phyloP scores from a whole-genome alignment of 2,888 invertebrate genomes.

The Pseudococcus jackbeardsleyi region DNA sequence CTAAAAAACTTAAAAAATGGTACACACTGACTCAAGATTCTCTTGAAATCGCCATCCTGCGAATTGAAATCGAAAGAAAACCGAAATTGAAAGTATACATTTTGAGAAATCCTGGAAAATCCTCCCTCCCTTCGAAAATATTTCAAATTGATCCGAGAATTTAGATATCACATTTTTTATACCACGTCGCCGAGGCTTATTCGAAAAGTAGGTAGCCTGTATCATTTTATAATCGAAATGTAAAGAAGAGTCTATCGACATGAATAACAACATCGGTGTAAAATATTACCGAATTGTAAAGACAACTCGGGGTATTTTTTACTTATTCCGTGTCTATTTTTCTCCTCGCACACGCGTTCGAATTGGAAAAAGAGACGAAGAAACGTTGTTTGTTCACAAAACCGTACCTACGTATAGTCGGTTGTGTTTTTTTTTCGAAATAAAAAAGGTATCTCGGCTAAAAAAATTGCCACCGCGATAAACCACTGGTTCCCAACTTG shows the following conservation, averaged over 20 bases:
- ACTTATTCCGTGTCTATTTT: not conserved
- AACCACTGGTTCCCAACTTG: slow-evolving; percentile 8
- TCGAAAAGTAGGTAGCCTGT: not conserved
- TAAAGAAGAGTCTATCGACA: not conserved
- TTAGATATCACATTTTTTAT: not conserved
- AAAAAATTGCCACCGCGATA: not conserved
- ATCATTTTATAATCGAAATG: not conserved
- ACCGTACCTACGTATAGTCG: not conserved
- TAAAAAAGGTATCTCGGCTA: not conserved
- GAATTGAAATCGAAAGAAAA: no score
- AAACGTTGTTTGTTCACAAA: not conserved
- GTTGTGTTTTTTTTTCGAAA: not conserved
- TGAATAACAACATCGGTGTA: slow-evolving; percentile 4
- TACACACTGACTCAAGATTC: no score
- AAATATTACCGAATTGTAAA: slow-evolving; percentile 7
- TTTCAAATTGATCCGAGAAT: not conserved
- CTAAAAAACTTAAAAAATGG: no score
- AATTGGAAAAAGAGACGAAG: not conserved
- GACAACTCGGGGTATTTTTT: not conserved
- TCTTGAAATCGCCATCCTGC: no score
- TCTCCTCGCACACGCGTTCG: not conserved
- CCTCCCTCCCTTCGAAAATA: no score
- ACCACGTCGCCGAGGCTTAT: not conserved
- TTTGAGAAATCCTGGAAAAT: no score
- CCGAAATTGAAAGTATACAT: no score